Conservation (phyloP, 2,888 invertebrate genomes). For the Drosophila subquinaria region DNA sequence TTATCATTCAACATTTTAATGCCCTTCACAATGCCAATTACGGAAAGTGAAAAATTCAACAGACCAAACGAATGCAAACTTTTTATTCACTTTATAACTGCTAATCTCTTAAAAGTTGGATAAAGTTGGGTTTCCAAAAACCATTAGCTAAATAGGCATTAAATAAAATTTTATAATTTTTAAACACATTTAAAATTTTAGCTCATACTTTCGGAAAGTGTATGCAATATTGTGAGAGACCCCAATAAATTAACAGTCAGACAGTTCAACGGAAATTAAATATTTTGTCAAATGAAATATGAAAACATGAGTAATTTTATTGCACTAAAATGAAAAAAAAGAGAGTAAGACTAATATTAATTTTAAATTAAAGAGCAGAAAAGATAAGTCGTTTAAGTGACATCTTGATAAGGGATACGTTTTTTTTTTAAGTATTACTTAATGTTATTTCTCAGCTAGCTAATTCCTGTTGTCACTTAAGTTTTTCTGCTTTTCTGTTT, state of each 20-base stretch:
- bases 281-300: constrained; percentile 24
- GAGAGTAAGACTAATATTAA: neutral
- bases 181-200: neutral
- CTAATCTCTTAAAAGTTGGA: neutral
- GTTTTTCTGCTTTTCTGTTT: neutral
- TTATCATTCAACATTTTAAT: constrained; percentile 35
- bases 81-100: neutral
- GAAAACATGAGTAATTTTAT: constrained; percentile 9
- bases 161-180: neutral
- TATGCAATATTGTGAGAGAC: neutral
- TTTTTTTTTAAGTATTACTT: neutral
- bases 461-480: neutral
- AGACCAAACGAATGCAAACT: neutral
- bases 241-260: neutral
- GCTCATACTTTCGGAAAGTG: neutral
- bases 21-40: constrained; percentile 15
- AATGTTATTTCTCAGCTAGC: neutral
- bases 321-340: neutral
- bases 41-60: neutral
- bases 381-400: neutral
- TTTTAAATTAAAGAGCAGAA: neutral
- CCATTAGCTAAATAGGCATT: neutral
- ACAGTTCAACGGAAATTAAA: constrained; percentile 45
- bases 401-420: no score
- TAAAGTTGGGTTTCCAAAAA: neutral